Percentiles rank a stretch among this genome's conserved stretches.
phyloP scores from a whole-genome alignment of 2,888 invertebrate species.

The Lepeophtheirus nordmannii region DNA sequence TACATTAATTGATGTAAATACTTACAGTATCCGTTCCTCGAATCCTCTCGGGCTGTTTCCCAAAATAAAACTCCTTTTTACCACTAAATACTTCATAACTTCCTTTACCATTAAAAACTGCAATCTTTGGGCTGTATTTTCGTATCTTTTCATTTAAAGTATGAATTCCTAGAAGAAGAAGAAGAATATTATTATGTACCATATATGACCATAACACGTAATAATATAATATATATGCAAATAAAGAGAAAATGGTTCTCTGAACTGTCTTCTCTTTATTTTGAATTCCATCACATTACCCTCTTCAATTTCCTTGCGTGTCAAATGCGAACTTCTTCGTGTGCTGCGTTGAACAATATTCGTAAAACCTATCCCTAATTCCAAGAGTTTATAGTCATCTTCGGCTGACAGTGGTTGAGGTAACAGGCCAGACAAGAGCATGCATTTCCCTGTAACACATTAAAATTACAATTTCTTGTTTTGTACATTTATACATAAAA shows the following conservation, averaged over 20 bases:
- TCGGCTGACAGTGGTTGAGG: conserved; percentile 89
- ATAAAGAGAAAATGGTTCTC: too few species aligned
- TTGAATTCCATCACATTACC: conserved; percentile 38
- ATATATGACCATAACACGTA: too few species aligned
- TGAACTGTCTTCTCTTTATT: too few species aligned
- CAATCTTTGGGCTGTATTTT: conserved; percentile 85
- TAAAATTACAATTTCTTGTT: background rate
- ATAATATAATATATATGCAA: too few species aligned
- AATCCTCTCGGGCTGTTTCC: conserved; percentile 79
- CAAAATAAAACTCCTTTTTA: conserved; percentile 90
- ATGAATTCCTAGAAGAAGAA: conserved; percentile 47
- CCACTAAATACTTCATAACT: conserved; percentile 95
- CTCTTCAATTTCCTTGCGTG: conserved; percentile 82
- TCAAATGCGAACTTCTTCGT: conserved; percentile 86
- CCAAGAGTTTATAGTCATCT: conserved; percentile 79
- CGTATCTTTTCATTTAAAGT: conserved; percentile 73
- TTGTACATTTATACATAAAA: conserved; percentile 1
- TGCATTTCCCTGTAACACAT: conserved; percentile 58
- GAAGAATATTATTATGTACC: conserved; percentile 11
- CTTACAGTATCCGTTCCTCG: conserved; percentile 86
- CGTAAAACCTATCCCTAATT: conserved; percentile 91
- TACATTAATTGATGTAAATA: conserved; percentile 27
- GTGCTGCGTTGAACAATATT: conserved; percentile 93
- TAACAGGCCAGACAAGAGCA: conserved; percentile 82
- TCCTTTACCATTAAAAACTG: conserved; percentile 94